Evolutionary conservation across 2,113 vertebrate genomes (phyloP), one percentile per base, ranked within the genome.

Genomic region (Epinephelus lanceolatus): DNA sequence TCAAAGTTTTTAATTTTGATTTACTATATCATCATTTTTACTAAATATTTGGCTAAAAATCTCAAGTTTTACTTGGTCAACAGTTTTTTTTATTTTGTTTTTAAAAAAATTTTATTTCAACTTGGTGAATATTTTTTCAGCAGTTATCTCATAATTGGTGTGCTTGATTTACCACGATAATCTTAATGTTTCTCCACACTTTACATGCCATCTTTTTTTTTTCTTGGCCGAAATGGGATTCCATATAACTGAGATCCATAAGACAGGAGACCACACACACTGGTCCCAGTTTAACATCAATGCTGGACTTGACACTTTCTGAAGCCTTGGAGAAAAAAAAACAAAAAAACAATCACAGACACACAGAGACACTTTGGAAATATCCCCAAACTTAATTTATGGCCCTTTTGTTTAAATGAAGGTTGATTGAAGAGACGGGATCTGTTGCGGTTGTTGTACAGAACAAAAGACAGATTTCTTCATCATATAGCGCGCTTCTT

Each of bases 231-330:
- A 85, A 80, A 62, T 71, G 21, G 27, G 11, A 78, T 59, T 76
- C 83, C 59, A 66, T 80, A 63, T 7, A 1, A 40, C 27, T 57
- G 66, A 75, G 42, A 45, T 76, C 83, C 71, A 66, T 76, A 63
- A 11, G 0, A 40, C 27, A 57, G 66, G 53, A 51, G 30, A 18
- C 15, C 15, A 51, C 12, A 53, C 52, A 53, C 18, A 21, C 23
- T 61, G 62, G 21, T 56, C 19, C 25, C 56, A 62, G 63, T 74
- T 49, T 55, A 45, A 59, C 55, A 11, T 72, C 27, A 14, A 14
- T 21, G 17, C 33, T 55, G 25, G 40, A 60, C 70, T 72, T 56
- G 0, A 14, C 17, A 62, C 53, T 61, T 67, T 72, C 13, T 45
- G 12, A 60, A 71, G 21, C 23, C 53, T 45, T 63, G 19, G 33